Evolutionary conservation across 2,888 invertebrate species (phyloP).

Genomic region (Watsonalla cultraria): DNA sequence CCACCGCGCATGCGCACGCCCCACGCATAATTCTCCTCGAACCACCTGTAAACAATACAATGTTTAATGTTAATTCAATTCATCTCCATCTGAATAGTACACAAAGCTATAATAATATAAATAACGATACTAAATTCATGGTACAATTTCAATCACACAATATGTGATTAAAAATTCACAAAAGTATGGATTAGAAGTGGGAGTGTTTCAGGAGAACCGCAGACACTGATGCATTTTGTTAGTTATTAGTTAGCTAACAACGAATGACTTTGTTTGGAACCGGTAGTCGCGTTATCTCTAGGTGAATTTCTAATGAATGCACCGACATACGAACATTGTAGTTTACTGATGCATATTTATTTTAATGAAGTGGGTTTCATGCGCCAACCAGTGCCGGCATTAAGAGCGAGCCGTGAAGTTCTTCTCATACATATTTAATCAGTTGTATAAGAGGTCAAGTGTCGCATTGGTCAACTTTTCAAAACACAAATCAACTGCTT

Average conservation of each 20-base stretch:
- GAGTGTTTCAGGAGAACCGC: slow-evolving; percentile 20
- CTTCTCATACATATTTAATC: not conserved
- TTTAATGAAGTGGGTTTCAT: slow-evolving; percentile 20
- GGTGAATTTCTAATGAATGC: slow-evolving; percentile 58
- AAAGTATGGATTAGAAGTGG: not conserved
- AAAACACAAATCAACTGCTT: not conserved
- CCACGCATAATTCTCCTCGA: slow-evolving; percentile 77
- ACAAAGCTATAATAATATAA: no score
- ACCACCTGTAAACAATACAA: slow-evolving; percentile 60
- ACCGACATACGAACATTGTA: slow-evolving; percentile 43
- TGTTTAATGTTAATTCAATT: slow-evolving; percentile 10
- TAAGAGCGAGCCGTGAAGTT: slow-evolving; percentile 9
- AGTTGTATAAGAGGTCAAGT: not conserved
- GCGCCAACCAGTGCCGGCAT: slow-evolving; percentile 12
- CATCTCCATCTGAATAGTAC: not conserved
- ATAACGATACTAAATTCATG: no score
- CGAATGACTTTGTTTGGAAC: slow-evolving; percentile 50
- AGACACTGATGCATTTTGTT: slow-evolving; percentile 30
- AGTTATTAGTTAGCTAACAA: slow-evolving; percentile 44
- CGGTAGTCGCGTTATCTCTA: slow-evolving; percentile 62
- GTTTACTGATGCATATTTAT: slow-evolving; percentile 33
- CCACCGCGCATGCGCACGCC: slow-evolving; percentile 76
- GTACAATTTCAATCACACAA: no score
- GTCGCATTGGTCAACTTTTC: not conserved
- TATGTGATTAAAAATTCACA: not conserved